These are phyloP conservation scores for Rhopalosiphum maidis DNA, from an alignment of 1,140 invertebrate genomes.

Conservation along the genomic window DNA sequence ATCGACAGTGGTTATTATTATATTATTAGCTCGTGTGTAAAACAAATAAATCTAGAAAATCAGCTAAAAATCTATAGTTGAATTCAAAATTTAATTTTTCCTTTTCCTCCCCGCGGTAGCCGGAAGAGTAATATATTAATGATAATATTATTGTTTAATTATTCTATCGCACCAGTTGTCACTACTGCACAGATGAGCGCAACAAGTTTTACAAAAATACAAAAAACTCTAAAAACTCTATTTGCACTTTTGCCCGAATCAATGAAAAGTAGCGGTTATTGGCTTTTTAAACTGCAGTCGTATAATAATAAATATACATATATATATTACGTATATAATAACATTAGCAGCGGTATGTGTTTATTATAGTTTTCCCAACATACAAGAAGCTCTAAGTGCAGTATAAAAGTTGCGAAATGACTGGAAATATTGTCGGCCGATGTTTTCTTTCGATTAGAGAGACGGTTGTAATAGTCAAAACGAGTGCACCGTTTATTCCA, in stretches of 20 bases:
- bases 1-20: neutral
- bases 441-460: conserved; percentile 47
- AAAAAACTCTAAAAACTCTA: neutral
- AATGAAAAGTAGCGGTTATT: neutral
- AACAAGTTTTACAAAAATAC: neutral
- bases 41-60: neutral
- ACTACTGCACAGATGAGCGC: neutral
- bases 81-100: no score
- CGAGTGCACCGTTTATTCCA: neutral
- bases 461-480: neutral
- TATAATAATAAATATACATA: neutral
- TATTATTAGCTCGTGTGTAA: neutral
- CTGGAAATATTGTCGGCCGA: neutral
- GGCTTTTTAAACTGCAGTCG: neutral
- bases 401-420: neutral
- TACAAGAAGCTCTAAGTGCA: neutral
- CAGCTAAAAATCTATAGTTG: no score
- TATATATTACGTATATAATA: neutral
- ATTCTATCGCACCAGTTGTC: neutral
- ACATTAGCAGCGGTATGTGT: neutral
- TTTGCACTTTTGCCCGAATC: neutral
- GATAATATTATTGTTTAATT: neutral
- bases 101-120: no score
- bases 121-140: no score
- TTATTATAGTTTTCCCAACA: neutral